Base-by-base conservation (phyloP, 1,140 invertebrate species). In the Eurosta solidaginis region DNA sequence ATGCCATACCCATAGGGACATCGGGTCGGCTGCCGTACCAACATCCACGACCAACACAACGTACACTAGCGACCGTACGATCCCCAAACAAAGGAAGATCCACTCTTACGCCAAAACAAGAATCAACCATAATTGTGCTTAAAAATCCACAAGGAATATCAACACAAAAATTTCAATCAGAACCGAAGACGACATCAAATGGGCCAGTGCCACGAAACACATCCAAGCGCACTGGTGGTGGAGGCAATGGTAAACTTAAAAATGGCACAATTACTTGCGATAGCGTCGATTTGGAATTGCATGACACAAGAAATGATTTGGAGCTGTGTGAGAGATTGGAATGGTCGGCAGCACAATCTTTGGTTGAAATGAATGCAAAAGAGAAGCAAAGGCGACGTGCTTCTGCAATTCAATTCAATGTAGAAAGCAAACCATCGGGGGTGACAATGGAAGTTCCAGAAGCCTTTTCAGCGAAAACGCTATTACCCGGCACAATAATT, bases 311-410 rank as follows among this genome's bases (percentile, higher is more conserved):
- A 40, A 68, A 36, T 52, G 75, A 77, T 73, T 22, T 76, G 12
- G 81, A 85, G 36, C 40, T 83, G 2, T 84, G 82, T 29, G 83
- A 83, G 68, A 81, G 82, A 0, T 74, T 87, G 59, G 85, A 87
- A 77, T 87, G 85, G 85, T 85, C 85, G 3, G 85, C 85, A n/a
- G 85, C 85, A 40, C 85, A 87, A 50, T 87, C 85, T 12, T 52
- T 87, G 25, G 85, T 87, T 54, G 85, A 87, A 81, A 86, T 87
- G 85, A 87, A 84, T 80, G 82, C 82, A 47, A 87, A 86, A 63
- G 85, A 86, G 74, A 85, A 86, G 49, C 84, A 86, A 52, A 68
- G 78, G 29, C 29, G 68, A 33, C 79, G 44, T 44, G 75, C 36
- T 36, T 22, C 17, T 25, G 50, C n/a, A 42, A 33, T 9, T 52